Percentiles rank a stretch among this genome's conserved stretches.
phyloP scores from a whole-genome alignment of 1,140 invertebrate genomes.

The Oppia nitens region DNA sequence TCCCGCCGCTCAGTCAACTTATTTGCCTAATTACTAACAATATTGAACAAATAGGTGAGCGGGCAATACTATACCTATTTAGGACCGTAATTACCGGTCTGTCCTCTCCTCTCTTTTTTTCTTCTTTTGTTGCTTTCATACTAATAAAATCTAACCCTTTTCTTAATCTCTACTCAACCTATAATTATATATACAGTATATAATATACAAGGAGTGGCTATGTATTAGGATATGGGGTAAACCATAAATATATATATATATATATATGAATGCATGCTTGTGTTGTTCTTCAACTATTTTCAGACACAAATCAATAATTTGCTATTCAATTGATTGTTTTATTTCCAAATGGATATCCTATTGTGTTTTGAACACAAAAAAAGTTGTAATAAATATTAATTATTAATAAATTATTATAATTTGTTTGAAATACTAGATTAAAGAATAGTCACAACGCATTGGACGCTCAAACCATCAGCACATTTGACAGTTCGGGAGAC shows the following conservation, averaged over 20 bases:
- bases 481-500: conserved; percentile 48
- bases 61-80: neutral
- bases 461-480: conserved; percentile 27
- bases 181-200: too few species aligned
- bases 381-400: neutral
- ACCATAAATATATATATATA: too few species aligned
- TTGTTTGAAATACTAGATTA: conserved; percentile 21
- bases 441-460: conserved; percentile 25
- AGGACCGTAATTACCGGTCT: neutral
- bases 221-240: too few species aligned
- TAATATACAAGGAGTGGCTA: too few species aligned
- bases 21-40: neutral
- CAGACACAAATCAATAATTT: too few species aligned
- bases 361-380: too few species aligned
- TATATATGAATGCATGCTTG: too few species aligned
- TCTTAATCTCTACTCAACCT: too few species aligned
- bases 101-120: neutral
- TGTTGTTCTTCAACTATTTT: too few species aligned
- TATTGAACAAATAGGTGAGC: neutral
- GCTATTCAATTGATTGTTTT: too few species aligned
- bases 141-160: too few species aligned
- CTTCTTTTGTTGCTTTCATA: neutral
- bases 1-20: neutral
- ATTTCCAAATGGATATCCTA: too few species aligned
- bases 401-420: conserved; percentile 1